Base-by-base conservation (phyloP, 2,113 vertebrate species). In the Aegithalos caudatus region DNA sequence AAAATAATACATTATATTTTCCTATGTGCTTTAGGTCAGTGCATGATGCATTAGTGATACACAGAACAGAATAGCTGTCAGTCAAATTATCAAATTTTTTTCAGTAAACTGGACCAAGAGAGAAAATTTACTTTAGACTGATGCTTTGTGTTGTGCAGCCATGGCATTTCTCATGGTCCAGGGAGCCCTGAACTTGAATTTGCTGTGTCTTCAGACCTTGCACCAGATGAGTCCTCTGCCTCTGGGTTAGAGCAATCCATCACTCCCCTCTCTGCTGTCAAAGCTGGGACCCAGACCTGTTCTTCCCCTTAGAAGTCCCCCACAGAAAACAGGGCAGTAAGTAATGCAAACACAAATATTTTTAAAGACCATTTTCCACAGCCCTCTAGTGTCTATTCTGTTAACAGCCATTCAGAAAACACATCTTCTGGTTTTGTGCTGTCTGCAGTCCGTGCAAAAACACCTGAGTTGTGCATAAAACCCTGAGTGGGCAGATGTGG, bases 351-450 rank as follows among this genome's bases (percentile, higher is more conserved):
- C 61, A 21, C 8, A 31, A 47, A 17, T 56, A 18, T 64, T 74
- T 83, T 91, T n/a, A 20, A 78, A 91, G 48, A 44, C 31, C 61
- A 29, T 81, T 96, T 89, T 56, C 48, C 92, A 69, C 65, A 85
- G 90, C 90, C 90, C 87, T 71, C 95, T 94, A 87, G 92, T 10
- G 92, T 87, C 73, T 53, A 8, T 67, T 90, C 57, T n/a, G 48
- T 23, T 93, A 85, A 90, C 22, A 81, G 57, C 24, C 66, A 37
- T 48, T 64, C 31, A 65, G 81, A 58, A 62, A 50, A 71, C 57
- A 35, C 48, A 29, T 54, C 69, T 86, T 27, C 47, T 60, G 51
- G 29, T 74, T 58, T 4, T 14, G 56, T 7, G 6, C 35, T 6
- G 1, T 24, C 69, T 45, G 67, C 47, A 73, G 50, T 20, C 54